A percentile compares a stretch with the other conserved stretches of the same genome.
phyloP scores from a whole-genome alignment of 2,888 invertebrate genomes.

The Eurois occulta region DNA sequence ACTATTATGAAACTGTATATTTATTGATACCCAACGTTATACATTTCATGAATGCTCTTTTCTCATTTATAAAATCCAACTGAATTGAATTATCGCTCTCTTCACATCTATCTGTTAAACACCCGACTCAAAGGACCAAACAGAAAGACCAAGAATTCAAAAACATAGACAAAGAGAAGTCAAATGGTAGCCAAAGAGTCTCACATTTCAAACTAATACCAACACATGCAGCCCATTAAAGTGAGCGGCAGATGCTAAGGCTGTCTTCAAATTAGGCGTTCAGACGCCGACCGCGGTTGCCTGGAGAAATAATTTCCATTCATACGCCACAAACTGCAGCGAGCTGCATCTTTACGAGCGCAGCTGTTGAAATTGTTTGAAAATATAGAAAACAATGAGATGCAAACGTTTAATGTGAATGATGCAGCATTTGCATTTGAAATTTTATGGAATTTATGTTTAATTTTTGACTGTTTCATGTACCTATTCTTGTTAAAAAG shows the following conservation, averaged over 20 bases:
- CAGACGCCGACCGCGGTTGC: constrained; percentile 41
- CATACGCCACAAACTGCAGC: constrained; percentile 62
- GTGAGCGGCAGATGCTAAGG: constrained; percentile 50
- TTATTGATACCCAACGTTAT: not conserved
- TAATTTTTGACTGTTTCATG: not conserved
- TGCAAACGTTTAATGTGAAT: constrained; percentile 49
- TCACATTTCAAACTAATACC: constrained; percentile 44
- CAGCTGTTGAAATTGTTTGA: constrained; percentile 59
- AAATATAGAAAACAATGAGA: constrained; percentile 65
- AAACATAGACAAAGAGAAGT: constrained; percentile 18
- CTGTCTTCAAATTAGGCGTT: constrained; percentile 67
- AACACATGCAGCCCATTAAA: constrained; percentile 56
- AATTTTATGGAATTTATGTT: constrained; percentile 27
- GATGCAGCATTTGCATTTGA: constrained; percentile 25
- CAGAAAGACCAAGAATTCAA: not conserved
- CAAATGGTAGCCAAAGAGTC: constrained; percentile 18
- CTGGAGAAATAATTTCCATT: constrained; percentile 66
- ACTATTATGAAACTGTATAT: not conserved
- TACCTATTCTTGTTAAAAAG: not conserved
- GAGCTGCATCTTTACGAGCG: constrained; percentile 68
- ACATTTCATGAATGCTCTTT: not conserved
- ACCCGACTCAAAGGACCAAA: not conserved
- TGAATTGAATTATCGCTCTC: not conserved
- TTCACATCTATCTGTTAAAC: not conserved
- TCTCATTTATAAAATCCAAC: not conserved